A percentile compares a stretch with the other conserved stretches of the same genome.
phyloP scores from a whole-genome alignment of 2,113 vertebrate genomes.

The Colossoma macropomum region DNA sequence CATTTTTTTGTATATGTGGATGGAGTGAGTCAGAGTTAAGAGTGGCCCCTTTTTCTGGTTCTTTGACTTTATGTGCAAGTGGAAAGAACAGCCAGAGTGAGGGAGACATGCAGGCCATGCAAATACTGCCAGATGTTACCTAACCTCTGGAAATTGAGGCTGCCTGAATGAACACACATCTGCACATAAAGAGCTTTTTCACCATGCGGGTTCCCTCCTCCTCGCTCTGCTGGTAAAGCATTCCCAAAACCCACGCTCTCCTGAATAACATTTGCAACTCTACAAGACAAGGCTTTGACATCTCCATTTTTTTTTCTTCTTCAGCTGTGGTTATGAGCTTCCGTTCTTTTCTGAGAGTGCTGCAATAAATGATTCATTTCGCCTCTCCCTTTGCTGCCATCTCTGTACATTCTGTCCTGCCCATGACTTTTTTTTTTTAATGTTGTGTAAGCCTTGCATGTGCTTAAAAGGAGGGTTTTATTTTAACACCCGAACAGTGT shows the following conservation, averaged over 20 bases:
- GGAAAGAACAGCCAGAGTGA: neutral
- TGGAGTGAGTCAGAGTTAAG: neutral
- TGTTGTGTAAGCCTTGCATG: slow-evolving; percentile 7
- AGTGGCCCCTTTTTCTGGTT: neutral
- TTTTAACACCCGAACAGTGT: neutral
- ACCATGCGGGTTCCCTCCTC: slow-evolving; percentile 20
- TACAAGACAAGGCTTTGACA: neutral
- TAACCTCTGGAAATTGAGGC: slow-evolving; percentile 60
- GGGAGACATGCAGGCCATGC: slow-evolving; percentile 33
- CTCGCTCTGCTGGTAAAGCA: slow-evolving; percentile 2
- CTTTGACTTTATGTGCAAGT: slow-evolving; percentile 10
- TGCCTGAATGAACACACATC: slow-evolving; percentile 59
- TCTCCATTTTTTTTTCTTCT: neutral
- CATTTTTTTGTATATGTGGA: neutral
- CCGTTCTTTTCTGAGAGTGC: slow-evolving; percentile 25
- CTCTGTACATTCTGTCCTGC: slow-evolving; percentile 22
- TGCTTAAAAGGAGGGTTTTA: slow-evolving; percentile 21
- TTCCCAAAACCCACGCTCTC: neutral
- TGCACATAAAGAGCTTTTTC: slow-evolving; percentile 45
- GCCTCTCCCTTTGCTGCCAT: neutral
- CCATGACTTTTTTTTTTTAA: too few species aligned
- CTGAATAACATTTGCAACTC: neutral
- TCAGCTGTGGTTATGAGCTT: neutral
- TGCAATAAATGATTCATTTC: slow-evolving; percentile 21
- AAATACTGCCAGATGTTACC: slow-evolving; percentile 65